Conservation (phyloP, 2,797 vertebrate genomes). For the Thalassophryne amazonica region DNA sequence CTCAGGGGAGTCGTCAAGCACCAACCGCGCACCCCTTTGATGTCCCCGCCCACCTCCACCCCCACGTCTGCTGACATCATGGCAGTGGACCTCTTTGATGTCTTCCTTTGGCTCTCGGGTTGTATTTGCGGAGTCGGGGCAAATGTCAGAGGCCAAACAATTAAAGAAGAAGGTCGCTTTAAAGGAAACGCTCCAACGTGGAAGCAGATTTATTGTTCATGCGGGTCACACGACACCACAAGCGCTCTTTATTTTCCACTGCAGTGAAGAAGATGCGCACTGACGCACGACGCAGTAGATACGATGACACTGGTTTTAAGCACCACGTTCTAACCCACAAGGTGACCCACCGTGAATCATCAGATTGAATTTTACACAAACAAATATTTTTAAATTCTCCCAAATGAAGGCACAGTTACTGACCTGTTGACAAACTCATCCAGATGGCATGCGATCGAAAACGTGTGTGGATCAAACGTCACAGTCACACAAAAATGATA, state of each 20-base stretch:
- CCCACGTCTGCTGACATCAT: constrained; percentile 57
- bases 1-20: constrained; percentile 47
- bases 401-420: constrained; percentile 16
- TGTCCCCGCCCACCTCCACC: constrained; percentile 52
- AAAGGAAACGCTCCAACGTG: constrained; percentile 32
- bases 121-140: constrained; percentile 26
- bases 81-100: constrained; percentile 69
- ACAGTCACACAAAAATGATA: constrained; percentile 11
- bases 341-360: constrained; percentile 23
- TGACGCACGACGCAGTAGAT: background rate
- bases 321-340: no score
- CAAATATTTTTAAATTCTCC: constrained; percentile 37
- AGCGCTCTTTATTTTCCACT: constrained; percentile 48
- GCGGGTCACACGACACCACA: constrained; percentile 65
- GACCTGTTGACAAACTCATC: constrained; percentile 24
- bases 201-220: constrained; percentile 53
- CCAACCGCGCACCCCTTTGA: constrained; percentile 72
- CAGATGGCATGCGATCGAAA: constrained; percentile 18
- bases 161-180: constrained; percentile 51
- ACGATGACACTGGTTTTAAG: no score
- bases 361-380: constrained; percentile 35
- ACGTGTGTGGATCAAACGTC: background rate
- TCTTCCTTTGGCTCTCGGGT: constrained; percentile 27
- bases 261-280: no score
- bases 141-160: constrained; percentile 43